These are phyloP conservation scores for Rhyacichthys aspro DNA, from an alignment of 2,797 vertebrate genomes.

Conservation along the genomic window DNA sequence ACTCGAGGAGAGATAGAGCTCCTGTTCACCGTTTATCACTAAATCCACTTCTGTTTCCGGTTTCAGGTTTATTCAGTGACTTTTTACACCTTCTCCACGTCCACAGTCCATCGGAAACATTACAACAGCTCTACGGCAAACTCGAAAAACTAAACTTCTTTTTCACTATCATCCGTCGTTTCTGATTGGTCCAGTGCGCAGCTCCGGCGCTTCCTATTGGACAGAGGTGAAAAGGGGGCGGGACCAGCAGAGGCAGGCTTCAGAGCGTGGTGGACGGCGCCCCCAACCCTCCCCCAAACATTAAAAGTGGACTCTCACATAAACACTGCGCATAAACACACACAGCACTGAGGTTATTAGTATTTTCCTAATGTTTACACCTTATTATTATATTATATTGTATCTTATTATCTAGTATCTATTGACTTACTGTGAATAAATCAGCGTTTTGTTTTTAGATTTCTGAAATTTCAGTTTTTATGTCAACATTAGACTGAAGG, in stretches of 20 bases:
- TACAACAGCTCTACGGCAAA: slow-evolving; percentile 37
- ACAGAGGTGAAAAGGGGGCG: slow-evolving; percentile 28
- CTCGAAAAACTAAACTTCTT: slow-evolving; percentile 70
- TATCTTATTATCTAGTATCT: too few relatives aligned
- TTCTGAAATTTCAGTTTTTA: too few relatives aligned
- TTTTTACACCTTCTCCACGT: slow-evolving; percentile 14
- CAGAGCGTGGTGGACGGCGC: slow-evolving; percentile 41
- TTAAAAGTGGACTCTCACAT: background rate
- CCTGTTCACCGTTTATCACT: background rate
- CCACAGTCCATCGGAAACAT: background rate
- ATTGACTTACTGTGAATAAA: too few relatives aligned
- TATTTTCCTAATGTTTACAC: too few relatives aligned
- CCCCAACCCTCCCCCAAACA: slow-evolving; percentile 19
- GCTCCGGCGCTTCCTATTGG: slow-evolving; percentile 52
- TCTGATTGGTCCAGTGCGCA: slow-evolving; percentile 59
- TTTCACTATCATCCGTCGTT: slow-evolving; percentile 63
- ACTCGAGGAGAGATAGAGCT: slow-evolving; percentile 23
- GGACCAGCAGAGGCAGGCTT: background rate
- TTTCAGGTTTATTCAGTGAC: background rate
- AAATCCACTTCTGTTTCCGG: background rate
- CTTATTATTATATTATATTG: too few relatives aligned
- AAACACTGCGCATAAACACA: too few relatives aligned
- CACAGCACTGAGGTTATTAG: too few relatives aligned
- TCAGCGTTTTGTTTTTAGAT: too few relatives aligned
- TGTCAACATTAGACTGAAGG: too few relatives aligned